phyloP scores from a whole-genome alignment of 2,888 invertebrate species.

The Homarus gammarus region DNA sequence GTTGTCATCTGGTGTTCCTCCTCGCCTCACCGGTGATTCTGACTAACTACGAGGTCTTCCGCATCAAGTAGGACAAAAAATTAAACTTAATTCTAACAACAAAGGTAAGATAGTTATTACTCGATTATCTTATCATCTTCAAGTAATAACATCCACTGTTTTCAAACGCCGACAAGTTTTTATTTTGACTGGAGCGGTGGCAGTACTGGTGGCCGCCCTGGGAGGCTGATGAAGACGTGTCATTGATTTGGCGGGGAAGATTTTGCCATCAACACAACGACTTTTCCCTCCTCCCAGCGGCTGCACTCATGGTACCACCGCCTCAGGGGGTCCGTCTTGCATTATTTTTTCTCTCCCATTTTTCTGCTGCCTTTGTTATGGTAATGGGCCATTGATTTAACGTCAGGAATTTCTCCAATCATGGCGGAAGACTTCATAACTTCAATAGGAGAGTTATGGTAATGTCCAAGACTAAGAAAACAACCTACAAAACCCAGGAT shows the following conservation, averaged over 20 bases:
- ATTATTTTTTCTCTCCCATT: too few relatives aligned
- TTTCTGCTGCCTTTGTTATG: background rate
- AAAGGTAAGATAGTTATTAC: background rate
- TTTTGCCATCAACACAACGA: conserved; percentile 41
- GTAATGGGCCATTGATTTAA: background rate
- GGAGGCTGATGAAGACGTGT: conserved; percentile 40
- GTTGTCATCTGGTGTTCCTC: too few relatives aligned
- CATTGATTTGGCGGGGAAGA: conserved; percentile 42
- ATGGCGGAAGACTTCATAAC: background rate
- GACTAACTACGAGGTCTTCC: background rate
- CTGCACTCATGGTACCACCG: background rate
- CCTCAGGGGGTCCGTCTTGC: conserved; percentile 12
- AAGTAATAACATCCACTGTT: background rate
- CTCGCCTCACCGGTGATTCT: background rate
- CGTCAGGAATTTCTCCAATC: too few relatives aligned
- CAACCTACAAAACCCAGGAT: too few relatives aligned
- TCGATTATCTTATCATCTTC: background rate
- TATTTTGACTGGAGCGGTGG: too few relatives aligned
- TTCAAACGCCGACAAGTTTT: too few relatives aligned
- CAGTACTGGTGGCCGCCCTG: background rate
- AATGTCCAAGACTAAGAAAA: too few relatives aligned
- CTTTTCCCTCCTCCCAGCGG: background rate
- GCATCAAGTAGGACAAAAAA: background rate
- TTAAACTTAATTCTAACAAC: too few relatives aligned
- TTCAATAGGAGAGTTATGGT: too few relatives aligned